Percentiles rank a stretch among this genome's conserved stretches.
Conservation (phyloP, 2,888 invertebrate genomes). For the Caenorhabditis macrosperma region DNA sequence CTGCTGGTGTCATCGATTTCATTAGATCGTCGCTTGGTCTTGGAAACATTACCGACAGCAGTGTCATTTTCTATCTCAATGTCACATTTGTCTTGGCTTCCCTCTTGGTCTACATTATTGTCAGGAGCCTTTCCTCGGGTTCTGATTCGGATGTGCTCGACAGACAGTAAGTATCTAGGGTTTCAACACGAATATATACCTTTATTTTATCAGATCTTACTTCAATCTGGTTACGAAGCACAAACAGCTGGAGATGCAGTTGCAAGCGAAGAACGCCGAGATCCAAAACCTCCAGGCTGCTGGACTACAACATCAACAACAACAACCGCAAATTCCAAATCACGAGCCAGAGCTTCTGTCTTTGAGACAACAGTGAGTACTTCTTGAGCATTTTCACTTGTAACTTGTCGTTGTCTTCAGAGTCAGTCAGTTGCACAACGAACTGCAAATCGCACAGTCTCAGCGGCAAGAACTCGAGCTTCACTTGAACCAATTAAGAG, state of each 20-base stretch:
- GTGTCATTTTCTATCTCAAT: slow-evolving; percentile 61
- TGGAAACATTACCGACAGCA: slow-evolving; percentile 42
- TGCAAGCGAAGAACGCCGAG: slow-evolving; percentile 52
- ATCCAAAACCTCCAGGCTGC: slow-evolving; percentile 37
- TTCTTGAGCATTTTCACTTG: neutral
- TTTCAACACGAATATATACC: neutral
- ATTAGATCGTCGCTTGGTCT: slow-evolving; percentile 31
- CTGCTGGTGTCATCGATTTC: slow-evolving; percentile 29
- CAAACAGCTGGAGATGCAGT: slow-evolving; percentile 50
- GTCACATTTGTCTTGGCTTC: slow-evolving; percentile 59
- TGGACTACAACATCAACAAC: slow-evolving; percentile 24
- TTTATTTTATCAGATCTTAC: slow-evolving; percentile 53
- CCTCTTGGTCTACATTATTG: slow-evolving; percentile 53
- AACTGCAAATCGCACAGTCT: slow-evolving; percentile 17
- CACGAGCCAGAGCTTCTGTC: slow-evolving; percentile 39
- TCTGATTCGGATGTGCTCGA: slow-evolving; percentile 60
- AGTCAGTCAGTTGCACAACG: slow-evolving; percentile 9
- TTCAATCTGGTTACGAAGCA: slow-evolving; percentile 62
- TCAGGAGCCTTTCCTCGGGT: slow-evolving; percentile 48
- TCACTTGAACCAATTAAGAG: slow-evolving; percentile 29
- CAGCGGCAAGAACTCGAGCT: slow-evolving; percentile 34
- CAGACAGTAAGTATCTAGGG: slow-evolving; percentile 53
- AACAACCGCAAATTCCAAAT: slow-evolving; percentile 4
- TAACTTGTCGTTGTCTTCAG: slow-evolving; percentile 13
- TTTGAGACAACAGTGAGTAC: slow-evolving; percentile 44